A percentile compares a stretch with the other conserved stretches of the same genome.
These are phyloP conservation scores for Acrobasis repandana DNA, from an alignment of 2,888 invertebrate genomes.

Conservation along the genomic window DNA sequence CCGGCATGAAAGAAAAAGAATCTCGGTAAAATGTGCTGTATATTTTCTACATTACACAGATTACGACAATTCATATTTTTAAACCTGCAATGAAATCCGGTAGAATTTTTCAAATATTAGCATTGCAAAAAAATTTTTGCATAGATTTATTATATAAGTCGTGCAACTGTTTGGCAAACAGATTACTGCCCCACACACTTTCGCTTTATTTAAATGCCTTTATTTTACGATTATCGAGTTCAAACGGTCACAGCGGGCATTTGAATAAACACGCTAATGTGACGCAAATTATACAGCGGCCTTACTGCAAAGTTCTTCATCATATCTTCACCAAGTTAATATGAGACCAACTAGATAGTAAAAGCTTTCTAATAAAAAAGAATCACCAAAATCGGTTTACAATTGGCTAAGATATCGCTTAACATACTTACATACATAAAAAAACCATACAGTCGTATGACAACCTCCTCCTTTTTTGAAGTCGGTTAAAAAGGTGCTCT, in stretches of 20 bases:
- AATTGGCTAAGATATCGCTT: too few species aligned
- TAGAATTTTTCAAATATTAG: conserved; percentile 9
- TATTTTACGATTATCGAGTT: conserved; percentile 6
- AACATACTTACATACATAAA: too few species aligned
- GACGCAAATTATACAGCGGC: background rate
- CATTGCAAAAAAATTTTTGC: conserved; percentile 14
- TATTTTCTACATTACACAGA: background rate
- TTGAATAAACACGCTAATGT: background rate
- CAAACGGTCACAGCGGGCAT: background rate
- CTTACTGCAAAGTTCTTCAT: too few species aligned
- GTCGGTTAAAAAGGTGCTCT: too few species aligned
- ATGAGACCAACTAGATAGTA: too few species aligned
- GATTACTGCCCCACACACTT: conserved; percentile 5
- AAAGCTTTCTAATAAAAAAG: too few species aligned
- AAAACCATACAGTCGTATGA: too few species aligned
- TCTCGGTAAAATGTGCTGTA: background rate
- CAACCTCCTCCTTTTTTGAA: too few species aligned
- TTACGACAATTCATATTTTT: background rate
- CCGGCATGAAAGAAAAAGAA: background rate
- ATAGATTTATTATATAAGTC: conserved; percentile 16
- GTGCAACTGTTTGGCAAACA: conserved; percentile 3
- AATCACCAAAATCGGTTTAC: too few species aligned
- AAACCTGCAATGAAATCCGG: background rate
- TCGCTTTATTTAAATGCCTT: conserved; percentile 11
- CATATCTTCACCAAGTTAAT: too few species aligned